Evolutionary conservation across 2,113 vertebrate species (phyloP).

Genomic region (Trematomus loennbergii): DNA sequence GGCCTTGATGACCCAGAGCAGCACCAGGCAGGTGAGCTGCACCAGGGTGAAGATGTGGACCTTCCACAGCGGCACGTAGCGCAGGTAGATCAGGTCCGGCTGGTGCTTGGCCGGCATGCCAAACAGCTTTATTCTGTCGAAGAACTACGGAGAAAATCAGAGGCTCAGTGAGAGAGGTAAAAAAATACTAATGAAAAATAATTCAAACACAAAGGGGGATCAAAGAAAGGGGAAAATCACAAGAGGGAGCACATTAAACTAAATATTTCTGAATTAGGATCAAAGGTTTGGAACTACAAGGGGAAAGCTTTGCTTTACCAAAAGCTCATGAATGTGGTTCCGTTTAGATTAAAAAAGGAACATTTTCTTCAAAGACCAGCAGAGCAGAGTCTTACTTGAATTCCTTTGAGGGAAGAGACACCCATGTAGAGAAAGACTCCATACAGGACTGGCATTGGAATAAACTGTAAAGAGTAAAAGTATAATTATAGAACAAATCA

Average conservation of each 20-base stretch:
- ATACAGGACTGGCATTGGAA: conserved; percentile 98
- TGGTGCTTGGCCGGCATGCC: conserved; percentile 97
- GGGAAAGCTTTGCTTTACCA: conserved; percentile 31
- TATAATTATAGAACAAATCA: background rate
- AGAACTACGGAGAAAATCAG: conserved; percentile 85
- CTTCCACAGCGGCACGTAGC: conserved; percentile 96
- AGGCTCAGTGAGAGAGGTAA: conserved; percentile 9
- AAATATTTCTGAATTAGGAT: conserved; percentile 40
- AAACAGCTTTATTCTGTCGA: conserved; percentile 95
- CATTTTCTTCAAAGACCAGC: conserved; percentile 43
- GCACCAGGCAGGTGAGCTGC: conserved; percentile 92
- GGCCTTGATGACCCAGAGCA: conserved; percentile 95
- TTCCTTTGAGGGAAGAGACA: conserved; percentile 95
- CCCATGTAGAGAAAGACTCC: conserved; percentile 99
- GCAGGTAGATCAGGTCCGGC: conserved; percentile 93
- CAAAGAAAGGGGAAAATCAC: conserved; percentile 21
- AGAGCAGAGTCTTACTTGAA: conserved; percentile 87
- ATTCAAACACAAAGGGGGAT: background rate
- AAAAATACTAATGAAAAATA: background rate
- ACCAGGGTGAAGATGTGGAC: conserved; percentile 94
- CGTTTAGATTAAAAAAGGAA: conserved; percentile 15
- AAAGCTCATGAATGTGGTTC: conserved; percentile 29
- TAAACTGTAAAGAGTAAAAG: conserved; percentile 85
- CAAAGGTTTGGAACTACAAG: conserved; percentile 39
- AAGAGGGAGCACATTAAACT: conserved; percentile 15